Conservation (phyloP, 37 sponge, comb jelly and placozoan species). For the Aplysina aerophoba region DNA sequence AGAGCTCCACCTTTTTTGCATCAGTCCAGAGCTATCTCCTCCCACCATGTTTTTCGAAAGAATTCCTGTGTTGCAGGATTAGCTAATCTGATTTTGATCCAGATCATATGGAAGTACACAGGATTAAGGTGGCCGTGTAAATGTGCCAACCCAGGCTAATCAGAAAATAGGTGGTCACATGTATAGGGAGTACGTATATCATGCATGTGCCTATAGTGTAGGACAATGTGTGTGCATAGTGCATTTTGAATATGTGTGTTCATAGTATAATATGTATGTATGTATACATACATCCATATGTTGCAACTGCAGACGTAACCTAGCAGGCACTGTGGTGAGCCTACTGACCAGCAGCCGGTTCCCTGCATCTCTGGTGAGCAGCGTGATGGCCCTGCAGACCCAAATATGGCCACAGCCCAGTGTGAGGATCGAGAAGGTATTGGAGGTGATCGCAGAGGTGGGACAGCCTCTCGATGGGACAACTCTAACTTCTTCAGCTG, state of each 20-base stretch:
- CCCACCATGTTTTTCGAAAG: no score
- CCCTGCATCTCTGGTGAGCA: constrained; percentile 47
- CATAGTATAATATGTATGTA: neutral
- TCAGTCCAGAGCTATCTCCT: no score
- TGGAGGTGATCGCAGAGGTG: constrained; percentile 77
- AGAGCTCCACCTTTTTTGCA: no score
- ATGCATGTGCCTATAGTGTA: constrained; percentile 15
- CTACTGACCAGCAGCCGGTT: constrained; percentile 34
- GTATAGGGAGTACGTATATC: neutral
- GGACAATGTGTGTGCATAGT: no score
- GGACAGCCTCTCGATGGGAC: constrained; percentile 38
- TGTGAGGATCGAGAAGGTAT: constrained; percentile 58
- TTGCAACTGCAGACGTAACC: constrained; percentile 47
- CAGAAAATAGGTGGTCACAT: neutral
- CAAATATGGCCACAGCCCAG: constrained; percentile 67
- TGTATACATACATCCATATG: constrained; percentile 7
- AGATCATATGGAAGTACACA: no score
- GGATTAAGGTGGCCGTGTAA: no score
- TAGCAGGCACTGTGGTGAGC: constrained; percentile 41
- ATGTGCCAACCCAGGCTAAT: no score
- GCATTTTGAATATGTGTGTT: neutral
- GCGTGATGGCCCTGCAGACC: constrained; percentile 48
- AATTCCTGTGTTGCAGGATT: no score
- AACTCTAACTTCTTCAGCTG: neutral
- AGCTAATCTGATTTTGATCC: no score